These are phyloP conservation scores for Takifugu bimaculatus DNA, from an alignment of 2,113 vertebrate species.

Conservation along the genomic window DNA sequence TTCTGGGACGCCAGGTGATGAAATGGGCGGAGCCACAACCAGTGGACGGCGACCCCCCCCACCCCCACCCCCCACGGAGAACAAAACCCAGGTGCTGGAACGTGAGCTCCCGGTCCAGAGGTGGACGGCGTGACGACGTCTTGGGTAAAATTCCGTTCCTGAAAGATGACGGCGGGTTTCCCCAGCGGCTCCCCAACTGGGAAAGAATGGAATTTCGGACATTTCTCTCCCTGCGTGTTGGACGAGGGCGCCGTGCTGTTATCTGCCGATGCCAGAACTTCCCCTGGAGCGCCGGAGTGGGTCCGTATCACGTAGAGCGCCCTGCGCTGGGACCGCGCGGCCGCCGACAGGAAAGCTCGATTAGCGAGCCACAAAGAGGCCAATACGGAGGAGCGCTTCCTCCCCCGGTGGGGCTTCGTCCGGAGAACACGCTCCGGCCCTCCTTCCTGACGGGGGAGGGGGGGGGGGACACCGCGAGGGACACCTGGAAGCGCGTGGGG, in stretches of 20 bases:
- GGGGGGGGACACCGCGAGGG: conserved; percentile 65
- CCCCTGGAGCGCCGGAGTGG: conserved; percentile 81
- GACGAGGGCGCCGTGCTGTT: conserved; percentile 71
- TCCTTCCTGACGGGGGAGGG: conserved; percentile 72
- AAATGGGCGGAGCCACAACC: conserved; percentile 6
- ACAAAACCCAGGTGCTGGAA: conserved; percentile 36
- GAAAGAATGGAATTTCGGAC: too few species aligned
- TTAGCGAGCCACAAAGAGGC: conserved; percentile 79
- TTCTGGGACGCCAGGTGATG: too few species aligned
- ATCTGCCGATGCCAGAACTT: conserved; percentile 93
- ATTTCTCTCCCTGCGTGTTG: conserved; percentile 58
- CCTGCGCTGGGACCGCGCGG: conserved; percentile 59
- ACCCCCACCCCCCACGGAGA: conserved; percentile 35
- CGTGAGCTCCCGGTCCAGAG: not conserved
- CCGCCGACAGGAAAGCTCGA: conserved; percentile 84
- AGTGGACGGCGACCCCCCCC: conserved; percentile 21
- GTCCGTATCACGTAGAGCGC: conserved; percentile 73
- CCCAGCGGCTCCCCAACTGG: too few species aligned
- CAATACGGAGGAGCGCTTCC: conserved; percentile 76
- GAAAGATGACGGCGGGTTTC: too few species aligned
- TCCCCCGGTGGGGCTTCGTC: conserved; percentile 68
- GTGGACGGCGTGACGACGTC: too few species aligned
- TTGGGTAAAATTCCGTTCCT: too few species aligned
- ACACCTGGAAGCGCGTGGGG: conserved; percentile 15
- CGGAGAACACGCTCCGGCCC: conserved; percentile 68